Percentiles rank a stretch among this genome's conserved stretches.
Evolutionary conservation across 1,140 invertebrate species (phyloP).

Genomic region (Diabrotica undecimpunctata): DNA sequence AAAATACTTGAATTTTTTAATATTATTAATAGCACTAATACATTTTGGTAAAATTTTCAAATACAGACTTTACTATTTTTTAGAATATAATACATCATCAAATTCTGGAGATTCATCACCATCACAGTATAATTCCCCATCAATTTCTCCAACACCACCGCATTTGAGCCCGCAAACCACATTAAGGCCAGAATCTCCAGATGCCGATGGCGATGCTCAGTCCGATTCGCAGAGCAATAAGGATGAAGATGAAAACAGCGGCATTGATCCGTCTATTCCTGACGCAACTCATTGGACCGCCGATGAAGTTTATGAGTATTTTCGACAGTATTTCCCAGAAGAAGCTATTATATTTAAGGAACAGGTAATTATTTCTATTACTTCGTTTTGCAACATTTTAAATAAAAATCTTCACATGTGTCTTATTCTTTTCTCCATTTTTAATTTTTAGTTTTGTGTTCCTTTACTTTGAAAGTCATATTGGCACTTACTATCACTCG

Average conservation of each 20-base stretch:
- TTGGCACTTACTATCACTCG: not conserved
- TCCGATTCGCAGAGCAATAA: conserved; percentile 42
- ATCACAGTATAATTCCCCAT: conserved; percentile 27
- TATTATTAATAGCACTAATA: too few relatives aligned
- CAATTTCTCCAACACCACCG: conserved; percentile 37
- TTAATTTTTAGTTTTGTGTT: not conserved
- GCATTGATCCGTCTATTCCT: conserved; percentile 66
- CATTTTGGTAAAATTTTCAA: too few relatives aligned
- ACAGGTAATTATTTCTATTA: conserved; percentile 58
- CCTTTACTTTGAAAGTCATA: not conserved
- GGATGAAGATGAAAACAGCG: conserved; percentile 40
- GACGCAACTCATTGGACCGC: conserved; percentile 77
- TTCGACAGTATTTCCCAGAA: conserved; percentile 68
- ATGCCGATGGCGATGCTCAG: conserved; percentile 24
- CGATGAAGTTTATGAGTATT: conserved; percentile 78
- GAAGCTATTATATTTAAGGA: conserved; percentile 74
- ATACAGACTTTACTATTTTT: too few relatives aligned
- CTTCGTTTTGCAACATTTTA: too few relatives aligned
- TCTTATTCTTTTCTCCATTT: too few relatives aligned
- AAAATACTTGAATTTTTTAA: too few relatives aligned
- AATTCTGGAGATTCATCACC: conserved; percentile 31
- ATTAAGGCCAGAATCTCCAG: conserved; percentile 20
- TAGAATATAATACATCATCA: conserved; percentile 21
- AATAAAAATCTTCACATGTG: too few relatives aligned
- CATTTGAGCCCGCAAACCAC: conserved; percentile 41